phyloP scores from a whole-genome alignment of 2,797 vertebrate genomes.

The Gadopsis marmoratus region DNA sequence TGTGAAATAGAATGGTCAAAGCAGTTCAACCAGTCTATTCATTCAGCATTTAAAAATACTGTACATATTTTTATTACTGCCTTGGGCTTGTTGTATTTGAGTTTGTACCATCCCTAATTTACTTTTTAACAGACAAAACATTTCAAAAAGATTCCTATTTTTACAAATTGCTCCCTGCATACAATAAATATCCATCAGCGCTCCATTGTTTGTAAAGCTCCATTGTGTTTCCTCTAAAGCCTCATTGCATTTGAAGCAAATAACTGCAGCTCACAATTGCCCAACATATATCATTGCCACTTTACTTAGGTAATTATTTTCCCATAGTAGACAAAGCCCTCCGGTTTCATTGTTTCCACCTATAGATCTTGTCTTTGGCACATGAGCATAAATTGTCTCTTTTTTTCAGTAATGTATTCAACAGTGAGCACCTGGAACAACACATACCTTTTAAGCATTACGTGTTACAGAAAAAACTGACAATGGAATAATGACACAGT shows the following conservation, averaged over 20 bases:
- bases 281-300: conserved; percentile 45
- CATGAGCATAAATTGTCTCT: conserved; percentile 30
- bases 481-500: conserved; percentile 1
- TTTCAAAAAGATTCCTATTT: not conserved
- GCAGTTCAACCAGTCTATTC: conserved; percentile 20
- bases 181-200: conserved; percentile 32
- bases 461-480: conserved; percentile 2
- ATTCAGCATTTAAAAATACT: conserved; percentile 9
- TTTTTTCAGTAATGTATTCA: conserved; percentile 38
- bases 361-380: conserved; percentile 51
- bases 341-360: conserved; percentile 46
- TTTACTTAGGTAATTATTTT: conserved; percentile 56
- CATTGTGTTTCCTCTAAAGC: conserved; percentile 60
- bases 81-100: conserved; percentile 25
- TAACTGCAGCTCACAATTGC: conserved; percentile 42
- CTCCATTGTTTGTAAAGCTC: conserved; percentile 39
- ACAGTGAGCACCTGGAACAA: conserved; percentile 40
- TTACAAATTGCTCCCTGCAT: conserved; percentile 26
- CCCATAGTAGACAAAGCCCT: conserved; percentile 28
- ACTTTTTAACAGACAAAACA: conserved; percentile 45
- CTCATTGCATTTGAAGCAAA: conserved; percentile 43
- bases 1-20: conserved; percentile 26
- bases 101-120: conserved; percentile 19
- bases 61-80: not conserved
- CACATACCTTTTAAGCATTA: conserved; percentile 19